Evolutionary conservation across 2,113 vertebrate genomes (phyloP).

Genomic region (Microcebus ravelobensis): DNA sequence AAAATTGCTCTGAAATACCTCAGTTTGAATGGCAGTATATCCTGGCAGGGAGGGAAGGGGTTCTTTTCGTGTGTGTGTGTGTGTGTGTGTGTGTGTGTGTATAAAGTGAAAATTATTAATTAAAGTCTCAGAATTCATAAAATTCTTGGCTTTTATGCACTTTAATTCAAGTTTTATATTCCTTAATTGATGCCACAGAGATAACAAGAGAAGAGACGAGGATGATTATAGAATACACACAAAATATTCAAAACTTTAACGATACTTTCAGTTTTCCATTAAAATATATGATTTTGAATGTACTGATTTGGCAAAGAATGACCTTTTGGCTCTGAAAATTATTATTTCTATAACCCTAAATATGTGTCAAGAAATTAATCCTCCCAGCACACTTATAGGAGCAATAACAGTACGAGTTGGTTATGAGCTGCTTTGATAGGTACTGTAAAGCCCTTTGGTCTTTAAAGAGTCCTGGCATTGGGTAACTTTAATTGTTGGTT

Average conservation of each 20-base stretch:
- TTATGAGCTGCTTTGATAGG: slow-evolving; percentile 63
- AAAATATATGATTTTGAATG: slow-evolving; percentile 18
- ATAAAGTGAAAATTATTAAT: neutral
- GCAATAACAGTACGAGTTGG: slow-evolving; percentile 41
- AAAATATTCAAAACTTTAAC: neutral
- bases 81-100: neutral
- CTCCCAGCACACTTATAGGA: slow-evolving; percentile 46
- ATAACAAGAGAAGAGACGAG: neutral
- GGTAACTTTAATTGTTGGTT: slow-evolving; percentile 67
- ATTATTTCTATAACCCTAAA: slow-evolving; percentile 53
- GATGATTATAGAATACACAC: neutral
- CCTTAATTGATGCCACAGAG: neutral
- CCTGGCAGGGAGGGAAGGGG: neutral
- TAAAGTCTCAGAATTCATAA: neutral
- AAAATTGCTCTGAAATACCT: neutral
- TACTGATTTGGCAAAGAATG: slow-evolving; percentile 36
- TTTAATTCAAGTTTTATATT: neutral
- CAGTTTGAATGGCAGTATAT: neutral
- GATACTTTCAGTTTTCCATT: neutral
- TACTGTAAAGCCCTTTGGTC: slow-evolving; percentile 60
- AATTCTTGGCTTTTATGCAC: neutral
- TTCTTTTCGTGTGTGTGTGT: neutral
- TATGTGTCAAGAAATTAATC: slow-evolving; percentile 70
- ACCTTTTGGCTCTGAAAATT: slow-evolving; percentile 47
- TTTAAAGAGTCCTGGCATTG: slow-evolving; percentile 51